These are phyloP conservation scores for Ctena decussata DNA, from an alignment of 2,888 invertebrate genomes.

Conservation along the genomic window DNA sequence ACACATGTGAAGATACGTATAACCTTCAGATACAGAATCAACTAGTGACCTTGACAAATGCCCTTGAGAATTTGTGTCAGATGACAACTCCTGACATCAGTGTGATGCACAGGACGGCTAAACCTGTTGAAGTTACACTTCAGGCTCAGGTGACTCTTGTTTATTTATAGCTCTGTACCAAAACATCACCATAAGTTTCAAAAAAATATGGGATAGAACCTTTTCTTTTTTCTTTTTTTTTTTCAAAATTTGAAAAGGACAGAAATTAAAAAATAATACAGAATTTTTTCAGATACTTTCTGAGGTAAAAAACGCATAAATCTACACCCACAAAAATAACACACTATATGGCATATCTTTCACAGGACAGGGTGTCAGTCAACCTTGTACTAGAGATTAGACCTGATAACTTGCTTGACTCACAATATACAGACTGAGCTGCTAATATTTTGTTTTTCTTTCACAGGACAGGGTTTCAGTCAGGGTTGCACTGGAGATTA, in stretches of 20 bases:
- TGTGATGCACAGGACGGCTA: not conserved
- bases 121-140: not conserved
- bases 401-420: conserved; percentile 40
- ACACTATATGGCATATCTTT: too few relatives aligned
- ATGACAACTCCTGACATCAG: not conserved
- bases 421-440: conserved; percentile 29
- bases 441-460: conserved; percentile 1
- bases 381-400: conserved; percentile 40
- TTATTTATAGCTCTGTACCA: too few relatives aligned
- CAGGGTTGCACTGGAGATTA: conserved; percentile 43
- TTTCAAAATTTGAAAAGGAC: too few relatives aligned
- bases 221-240: too few relatives aligned
- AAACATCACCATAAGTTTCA: too few relatives aligned
- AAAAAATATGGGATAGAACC: too few relatives aligned
- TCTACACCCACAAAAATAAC: too few relatives aligned
- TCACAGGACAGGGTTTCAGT: not conserved
- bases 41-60: conserved; percentile 36
- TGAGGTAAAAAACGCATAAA: too few relatives aligned
- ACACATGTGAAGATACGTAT: conserved; percentile 37
- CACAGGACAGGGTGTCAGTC: too few relatives aligned
- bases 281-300: too few relatives aligned
- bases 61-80: conserved; percentile 38
- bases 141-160: not conserved
- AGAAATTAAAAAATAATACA: too few relatives aligned
- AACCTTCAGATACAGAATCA: conserved; percentile 19